Conservation (phyloP, 2,888 invertebrate species). For the Drosophila prostipennis region DNA sequence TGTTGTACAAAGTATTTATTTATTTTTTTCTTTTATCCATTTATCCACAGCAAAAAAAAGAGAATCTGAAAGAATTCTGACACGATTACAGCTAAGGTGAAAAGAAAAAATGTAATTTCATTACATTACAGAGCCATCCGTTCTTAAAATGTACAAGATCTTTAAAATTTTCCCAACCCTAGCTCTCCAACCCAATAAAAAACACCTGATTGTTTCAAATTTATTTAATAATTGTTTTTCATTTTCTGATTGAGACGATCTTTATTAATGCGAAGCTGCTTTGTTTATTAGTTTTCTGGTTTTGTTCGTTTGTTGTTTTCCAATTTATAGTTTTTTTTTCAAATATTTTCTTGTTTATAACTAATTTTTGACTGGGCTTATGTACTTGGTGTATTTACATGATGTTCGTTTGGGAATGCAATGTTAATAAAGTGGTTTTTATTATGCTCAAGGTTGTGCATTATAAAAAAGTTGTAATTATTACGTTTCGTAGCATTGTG, state of each 20-base stretch:
- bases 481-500: conserved; percentile 53
- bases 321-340: conserved; percentile 28
- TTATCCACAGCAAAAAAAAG: background rate
- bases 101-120: no score
- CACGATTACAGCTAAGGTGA: background rate
- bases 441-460: conserved; percentile 41
- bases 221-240: conserved; percentile 42
- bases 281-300: conserved; percentile 41
- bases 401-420: conserved; percentile 39
- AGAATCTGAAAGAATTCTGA: background rate
- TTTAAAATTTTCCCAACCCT: no score
- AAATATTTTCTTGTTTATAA: conserved; percentile 35
- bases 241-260: conserved; percentile 64
- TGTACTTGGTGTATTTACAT: conserved; percentile 61
- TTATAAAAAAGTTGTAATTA: conserved; percentile 40
- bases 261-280: conserved; percentile 71
- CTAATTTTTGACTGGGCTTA: conserved; percentile 36
- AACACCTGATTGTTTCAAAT: conserved; percentile 5
- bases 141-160: no score
- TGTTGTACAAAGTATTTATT: background rate
- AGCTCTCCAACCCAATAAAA: background rate
- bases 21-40: background rate
- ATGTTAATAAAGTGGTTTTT: conserved; percentile 47
- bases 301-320: conserved; percentile 47
- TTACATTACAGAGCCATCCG: no score